phyloP scores from a whole-genome alignment of 2,113 vertebrate genomes.

The Perccottus glenii region DNA sequence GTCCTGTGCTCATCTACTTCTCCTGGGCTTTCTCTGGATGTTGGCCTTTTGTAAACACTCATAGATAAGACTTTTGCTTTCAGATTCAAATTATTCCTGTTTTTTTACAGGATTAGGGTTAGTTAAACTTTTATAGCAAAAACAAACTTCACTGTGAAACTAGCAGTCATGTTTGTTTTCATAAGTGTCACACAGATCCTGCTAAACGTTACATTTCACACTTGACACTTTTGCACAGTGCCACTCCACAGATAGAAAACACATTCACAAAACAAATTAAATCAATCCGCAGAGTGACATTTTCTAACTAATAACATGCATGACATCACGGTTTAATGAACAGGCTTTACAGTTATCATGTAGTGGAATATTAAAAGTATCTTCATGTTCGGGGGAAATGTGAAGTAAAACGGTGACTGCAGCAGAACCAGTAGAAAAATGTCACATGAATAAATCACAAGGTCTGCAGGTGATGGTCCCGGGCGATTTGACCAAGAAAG shows the following conservation, averaged over 20 bases:
- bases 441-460: constrained; percentile 12
- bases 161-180: too few species aligned
- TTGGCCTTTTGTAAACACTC: too few species aligned
- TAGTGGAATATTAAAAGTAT: background rate
- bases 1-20: too few species aligned
- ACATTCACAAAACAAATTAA: background rate
- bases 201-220: background rate
- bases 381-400: background rate
- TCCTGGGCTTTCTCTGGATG: too few species aligned
- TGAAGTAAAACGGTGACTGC: background rate
- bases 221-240: background rate
- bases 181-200: background rate
- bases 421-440: background rate
- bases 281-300: background rate
- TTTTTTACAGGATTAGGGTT: too few species aligned
- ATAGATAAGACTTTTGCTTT: too few species aligned
- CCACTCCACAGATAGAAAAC: background rate
- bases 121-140: too few species aligned
- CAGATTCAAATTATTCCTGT: too few species aligned
- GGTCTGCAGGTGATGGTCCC: constrained; percentile 1
- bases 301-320: background rate
- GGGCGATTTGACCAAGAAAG: background rate
- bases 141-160: too few species aligned
- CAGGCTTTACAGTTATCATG: background rate
- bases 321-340: background rate